Evolutionary conservation across 1,140 invertebrate species (phyloP), one percentile per base, ranked within the genome.

Genomic region (Rhysida immarginata): DNA sequence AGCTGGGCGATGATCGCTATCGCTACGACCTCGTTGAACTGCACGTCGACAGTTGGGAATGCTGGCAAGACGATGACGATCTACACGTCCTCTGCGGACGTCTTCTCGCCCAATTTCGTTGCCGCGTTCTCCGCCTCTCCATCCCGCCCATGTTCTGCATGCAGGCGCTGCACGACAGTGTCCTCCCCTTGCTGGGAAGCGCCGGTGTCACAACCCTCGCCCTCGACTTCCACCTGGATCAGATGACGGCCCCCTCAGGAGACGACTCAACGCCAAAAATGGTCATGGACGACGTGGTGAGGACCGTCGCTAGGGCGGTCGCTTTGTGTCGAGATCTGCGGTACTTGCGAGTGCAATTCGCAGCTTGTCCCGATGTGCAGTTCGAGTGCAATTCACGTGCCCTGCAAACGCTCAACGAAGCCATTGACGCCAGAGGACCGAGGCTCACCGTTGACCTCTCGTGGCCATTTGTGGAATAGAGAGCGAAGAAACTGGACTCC

Each of bases 141-240:
- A 51, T 51, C 13, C 49, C 49, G 16, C 49, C 49, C 49, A 51
- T 51, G 49, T 51, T 51, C 20, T 51, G 49, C 26, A 25, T 27
- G 5, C 49, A 51, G 21, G 49, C 49, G 5, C 49, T 51, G 8
- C 49, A 51, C 26, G 49, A 51, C 23, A 51, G 26, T 51, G 49
- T 51, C 8, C 26, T 51, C 5, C 49, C 49, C 24, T 26, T 51
- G 13, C 3, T 51, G 49, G 49, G 24, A 3, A 5, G 5, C 2
- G 49, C 49, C 8, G 49, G 49, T 3, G 26, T 51, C 13, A 51
- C 49, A 3, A 51, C 49, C 49, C 21, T 51, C 11, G 49, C 49
- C 13, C 26, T 51, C 13, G 49, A 51, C 21, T 51, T 51, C 26
- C 49, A 51, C 21, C 26, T 51, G 16, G 49, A 51, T 20, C 49